Evolutionary conservation across 2,888 invertebrate genomes (phyloP), one percentile per base, ranked within the genome.

Genomic region (Zelleria hepariella): DNA sequence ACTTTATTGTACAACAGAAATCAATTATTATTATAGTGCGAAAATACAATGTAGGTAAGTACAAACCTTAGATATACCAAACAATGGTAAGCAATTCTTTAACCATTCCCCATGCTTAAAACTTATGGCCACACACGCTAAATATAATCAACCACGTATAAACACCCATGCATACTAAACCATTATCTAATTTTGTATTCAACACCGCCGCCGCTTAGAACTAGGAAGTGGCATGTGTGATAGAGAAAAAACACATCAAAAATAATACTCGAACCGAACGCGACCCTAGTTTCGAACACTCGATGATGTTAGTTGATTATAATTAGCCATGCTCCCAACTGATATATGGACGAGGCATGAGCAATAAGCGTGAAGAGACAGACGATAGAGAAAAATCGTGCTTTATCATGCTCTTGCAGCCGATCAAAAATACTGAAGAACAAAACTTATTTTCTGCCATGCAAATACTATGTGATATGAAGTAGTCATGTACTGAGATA

Each of bases 281-380:
- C 82, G 79, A 83, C 85, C 87, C 86, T 82, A 86, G 68, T 82
- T 81, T 81, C 80, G 72, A 80, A 74, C 79, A 79, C 80, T 80
- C 83, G 82, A 83, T 86, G 84, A 85, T 84, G 82, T 85, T 83
- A 85, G 86, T 80, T 78, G 86, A 86, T 85, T 88, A 88, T 88
- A 88, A 88, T 86, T 88, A 87, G 87, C 82, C 72, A 72, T 73
- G 80, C 78, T 78, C 75, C 78, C 75, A 51, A 51, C 32, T 42
- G 32, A 42, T 15, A 15, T 15, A 2, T 42, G 15, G 32, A 42
- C 15, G 10, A 1, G 32, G 15, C 15, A 15, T 15, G 15, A 42
- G 32, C 15, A 15, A 42, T 42, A 42, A 10, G 32, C 32, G 10
- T 42, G 32, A 15, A 42, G 32, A n/a, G n/a, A n/a, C n/a, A n/a